A percentile compares a stretch with the other conserved stretches of the same genome.
Evolutionary conservation across 2,797 vertebrate species (phyloP).

Genomic region (Pseudochirops cupreus): DNA sequence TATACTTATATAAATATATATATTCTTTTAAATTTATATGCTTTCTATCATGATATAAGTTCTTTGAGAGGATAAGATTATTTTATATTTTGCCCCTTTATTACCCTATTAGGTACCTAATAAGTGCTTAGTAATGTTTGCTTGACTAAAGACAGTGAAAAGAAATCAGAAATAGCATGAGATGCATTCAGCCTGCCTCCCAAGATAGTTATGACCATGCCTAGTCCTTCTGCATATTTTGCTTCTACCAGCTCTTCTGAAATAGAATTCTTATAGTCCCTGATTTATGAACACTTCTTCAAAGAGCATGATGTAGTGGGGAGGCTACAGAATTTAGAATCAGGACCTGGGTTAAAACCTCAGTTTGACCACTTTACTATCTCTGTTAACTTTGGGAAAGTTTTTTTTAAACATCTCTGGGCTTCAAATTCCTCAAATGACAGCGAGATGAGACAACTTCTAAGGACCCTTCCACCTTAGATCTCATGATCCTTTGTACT

Average conservation of each 20-base stretch:
- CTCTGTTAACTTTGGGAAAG: too few relatives aligned
- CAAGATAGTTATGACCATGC: background rate
- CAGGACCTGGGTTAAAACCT: too few relatives aligned
- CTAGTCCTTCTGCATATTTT: background rate
- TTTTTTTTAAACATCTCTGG: too few relatives aligned
- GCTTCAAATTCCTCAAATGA: too few relatives aligned
- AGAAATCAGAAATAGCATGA: background rate
- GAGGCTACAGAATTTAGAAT: too few relatives aligned
- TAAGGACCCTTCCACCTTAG: accelerated
- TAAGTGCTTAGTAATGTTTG: background rate
- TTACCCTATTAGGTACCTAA: background rate
- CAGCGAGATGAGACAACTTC: too few relatives aligned
- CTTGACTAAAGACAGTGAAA: background rate
- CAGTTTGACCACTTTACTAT: too few relatives aligned
- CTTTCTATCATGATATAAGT: background rate
- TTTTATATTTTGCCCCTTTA: background rate
- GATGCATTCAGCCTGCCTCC: background rate
- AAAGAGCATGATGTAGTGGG: background rate
- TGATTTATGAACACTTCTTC: background rate
- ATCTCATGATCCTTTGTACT: background rate
- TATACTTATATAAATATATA: too few relatives aligned
- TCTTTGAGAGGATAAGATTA: background rate
- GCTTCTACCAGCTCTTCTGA: background rate
- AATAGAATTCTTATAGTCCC: background rate
- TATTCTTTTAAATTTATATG: background rate